Percentiles rank a stretch among this genome's conserved stretches.
These are phyloP conservation scores for Phasia obesa DNA, from an alignment of 2,888 invertebrate genomes.

Conservation along the genomic window DNA sequence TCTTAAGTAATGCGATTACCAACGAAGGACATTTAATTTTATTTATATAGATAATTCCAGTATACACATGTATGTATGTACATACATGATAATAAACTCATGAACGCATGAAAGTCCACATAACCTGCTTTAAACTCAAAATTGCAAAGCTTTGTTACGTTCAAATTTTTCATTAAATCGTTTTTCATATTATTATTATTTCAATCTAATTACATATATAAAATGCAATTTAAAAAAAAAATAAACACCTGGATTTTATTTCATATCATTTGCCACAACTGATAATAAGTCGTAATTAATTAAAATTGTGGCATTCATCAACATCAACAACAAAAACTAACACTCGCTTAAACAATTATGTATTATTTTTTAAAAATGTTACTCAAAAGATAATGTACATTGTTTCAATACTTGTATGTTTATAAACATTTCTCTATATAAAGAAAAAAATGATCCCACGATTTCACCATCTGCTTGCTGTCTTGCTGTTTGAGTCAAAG, in stretches of 20 bases:
- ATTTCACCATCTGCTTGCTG: slow-evolving; percentile 64
- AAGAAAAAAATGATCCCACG: slow-evolving; percentile 69
- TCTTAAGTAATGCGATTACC: too few species aligned
- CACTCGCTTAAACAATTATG: not conserved
- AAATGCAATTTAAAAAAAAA: too few species aligned
- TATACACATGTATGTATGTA: too few species aligned
- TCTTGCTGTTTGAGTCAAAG: slow-evolving; percentile 17
- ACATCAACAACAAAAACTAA: not conserved
- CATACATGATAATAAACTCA: too few species aligned
- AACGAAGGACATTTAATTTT: too few species aligned
- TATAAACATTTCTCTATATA: slow-evolving; percentile 12
- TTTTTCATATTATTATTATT: too few species aligned
- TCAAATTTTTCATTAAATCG: too few species aligned
- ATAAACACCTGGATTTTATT: not conserved
- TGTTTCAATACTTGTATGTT: slow-evolving; percentile 29
- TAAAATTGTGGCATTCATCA: slow-evolving; percentile 2
- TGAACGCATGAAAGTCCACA: too few species aligned
- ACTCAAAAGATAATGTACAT: slow-evolving; percentile 29
- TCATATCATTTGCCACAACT: not conserved
- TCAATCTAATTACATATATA: too few species aligned
- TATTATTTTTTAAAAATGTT: slow-evolving; percentile 29
- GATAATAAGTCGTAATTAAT: slow-evolving; percentile 43
- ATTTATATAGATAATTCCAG: too few species aligned
- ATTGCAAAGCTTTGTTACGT: too few species aligned
- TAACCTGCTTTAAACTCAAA: too few species aligned